These are phyloP conservation scores for Erebia aethiops DNA, from an alignment of 2,888 invertebrate genomes.

Conservation along the genomic window DNA sequence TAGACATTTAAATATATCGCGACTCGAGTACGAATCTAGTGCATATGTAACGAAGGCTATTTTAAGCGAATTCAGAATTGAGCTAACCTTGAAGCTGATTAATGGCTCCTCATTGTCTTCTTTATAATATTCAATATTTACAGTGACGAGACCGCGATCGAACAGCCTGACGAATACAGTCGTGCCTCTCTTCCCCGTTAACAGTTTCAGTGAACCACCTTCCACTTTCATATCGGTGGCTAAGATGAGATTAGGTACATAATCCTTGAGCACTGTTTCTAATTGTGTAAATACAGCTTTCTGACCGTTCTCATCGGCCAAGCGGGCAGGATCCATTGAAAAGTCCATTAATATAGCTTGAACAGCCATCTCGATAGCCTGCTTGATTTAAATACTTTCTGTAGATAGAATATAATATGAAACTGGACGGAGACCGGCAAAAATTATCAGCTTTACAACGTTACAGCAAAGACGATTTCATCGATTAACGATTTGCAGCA, in stretches of 20 bases:
- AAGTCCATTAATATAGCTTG: constrained; percentile 92
- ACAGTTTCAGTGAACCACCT: constrained; percentile 87
- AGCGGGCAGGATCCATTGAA: constrained; percentile 86
- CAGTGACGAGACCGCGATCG: constrained; percentile 88
- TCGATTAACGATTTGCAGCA: too few species aligned
- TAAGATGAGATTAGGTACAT: constrained; percentile 87
- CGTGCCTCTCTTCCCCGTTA: constrained; percentile 87
- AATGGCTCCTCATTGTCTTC: constrained; percentile 88
- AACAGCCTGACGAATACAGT: constrained; percentile 89
- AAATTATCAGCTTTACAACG: constrained; percentile 18
- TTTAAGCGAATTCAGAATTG: constrained; percentile 42
- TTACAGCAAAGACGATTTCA: constrained; percentile 17
- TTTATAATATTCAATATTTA: constrained; percentile 92
- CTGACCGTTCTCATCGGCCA: constrained; percentile 86
- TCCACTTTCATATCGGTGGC: constrained; percentile 86
- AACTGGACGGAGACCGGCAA: constrained; percentile 59
- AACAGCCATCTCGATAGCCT: constrained; percentile 85
- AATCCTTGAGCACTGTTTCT: constrained; percentile 87
- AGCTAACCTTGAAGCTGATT: constrained; percentile 89
- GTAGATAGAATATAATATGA: constrained; percentile 38
- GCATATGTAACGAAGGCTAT: constrained; percentile 35
- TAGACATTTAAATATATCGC: constrained; percentile 22
- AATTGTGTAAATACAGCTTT: constrained; percentile 86
- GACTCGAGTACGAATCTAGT: constrained; percentile 10
- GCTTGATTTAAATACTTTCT: constrained; percentile 41